These are phyloP conservation scores for Marmota flaviventris DNA, from an alignment of 2,113 vertebrate species.

Conservation along the genomic window DNA sequence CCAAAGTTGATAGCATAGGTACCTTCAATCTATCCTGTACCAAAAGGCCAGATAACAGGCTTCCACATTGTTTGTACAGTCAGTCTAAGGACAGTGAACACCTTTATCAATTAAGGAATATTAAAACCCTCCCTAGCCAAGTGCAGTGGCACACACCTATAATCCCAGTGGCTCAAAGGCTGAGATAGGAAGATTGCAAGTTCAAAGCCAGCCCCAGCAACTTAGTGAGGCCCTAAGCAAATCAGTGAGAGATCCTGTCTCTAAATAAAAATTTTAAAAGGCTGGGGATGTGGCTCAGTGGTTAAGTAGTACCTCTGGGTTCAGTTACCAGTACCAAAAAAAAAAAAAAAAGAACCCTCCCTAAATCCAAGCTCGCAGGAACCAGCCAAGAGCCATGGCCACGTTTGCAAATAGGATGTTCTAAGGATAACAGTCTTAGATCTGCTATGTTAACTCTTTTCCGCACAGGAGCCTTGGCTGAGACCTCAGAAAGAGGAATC, in stretches of 20 bases:
- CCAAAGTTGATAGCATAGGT: background rate
- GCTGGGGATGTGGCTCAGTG: too few species aligned
- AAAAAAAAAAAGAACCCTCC: background rate
- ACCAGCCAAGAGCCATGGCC: background rate
- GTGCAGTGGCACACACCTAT: too few species aligned
- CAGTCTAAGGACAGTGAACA: background rate
- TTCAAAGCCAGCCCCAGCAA: too few species aligned
- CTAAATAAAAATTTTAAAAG: too few species aligned
- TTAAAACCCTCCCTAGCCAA: background rate
- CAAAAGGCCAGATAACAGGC: background rate
- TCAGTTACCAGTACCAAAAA: too few species aligned
- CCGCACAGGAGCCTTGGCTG: background rate
- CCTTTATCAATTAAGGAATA: background rate
- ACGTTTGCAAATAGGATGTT: background rate
- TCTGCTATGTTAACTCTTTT: conserved; percentile 25
- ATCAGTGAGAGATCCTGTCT: too few species aligned
- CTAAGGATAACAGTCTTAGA: background rate
- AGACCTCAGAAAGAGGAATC: conserved; percentile 13
- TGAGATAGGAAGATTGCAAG: too few species aligned
- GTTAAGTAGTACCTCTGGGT: too few species aligned
- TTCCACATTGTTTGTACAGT: background rate
- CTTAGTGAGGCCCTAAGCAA: too few species aligned
- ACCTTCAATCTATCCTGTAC: background rate
- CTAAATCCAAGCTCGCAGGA: background rate
- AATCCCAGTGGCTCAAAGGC: too few species aligned